A percentile compares a stretch with the other conserved stretches of the same genome.
Evolutionary conservation across 1,140 invertebrate genomes (phyloP).

Genomic region (Sesamia nonagrioides): DNA sequence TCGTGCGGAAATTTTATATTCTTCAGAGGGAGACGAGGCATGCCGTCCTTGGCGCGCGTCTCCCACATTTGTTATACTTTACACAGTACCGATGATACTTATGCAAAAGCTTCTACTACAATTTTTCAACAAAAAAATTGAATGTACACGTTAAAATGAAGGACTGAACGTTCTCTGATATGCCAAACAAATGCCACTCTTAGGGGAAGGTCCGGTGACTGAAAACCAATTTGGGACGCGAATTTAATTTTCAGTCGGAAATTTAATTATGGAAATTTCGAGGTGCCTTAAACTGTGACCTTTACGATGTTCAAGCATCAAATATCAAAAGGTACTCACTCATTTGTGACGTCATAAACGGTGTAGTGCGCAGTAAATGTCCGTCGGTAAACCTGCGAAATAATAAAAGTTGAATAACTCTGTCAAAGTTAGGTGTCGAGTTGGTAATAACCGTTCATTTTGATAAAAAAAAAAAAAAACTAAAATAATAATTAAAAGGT

Average conservation of each 20-base stretch:
- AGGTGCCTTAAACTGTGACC: conserved; percentile 41
- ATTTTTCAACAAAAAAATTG: conserved; percentile 4
- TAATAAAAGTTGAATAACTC: conserved; percentile 63
- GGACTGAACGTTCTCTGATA: conserved; percentile 30
- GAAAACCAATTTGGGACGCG: conserved; percentile 59
- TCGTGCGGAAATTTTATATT: conserved; percentile 66
- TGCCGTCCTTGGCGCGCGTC: conserved; percentile 23
- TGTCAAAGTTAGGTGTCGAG: conserved; percentile 45
- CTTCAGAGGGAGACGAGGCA: conserved; percentile 42
- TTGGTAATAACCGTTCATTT: conserved; percentile 38
- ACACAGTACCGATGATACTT: conserved; percentile 1
- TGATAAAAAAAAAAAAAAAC: conserved; percentile 47
- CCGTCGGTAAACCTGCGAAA: conserved; percentile 92
- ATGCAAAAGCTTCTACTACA: conserved; percentile 9
- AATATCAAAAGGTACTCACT: conserved; percentile 89
- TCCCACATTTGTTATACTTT: conserved; percentile 50
- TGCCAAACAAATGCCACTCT: conserved; percentile 34
- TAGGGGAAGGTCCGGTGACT: conserved; percentile 51
- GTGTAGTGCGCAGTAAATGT: conserved; percentile 94
- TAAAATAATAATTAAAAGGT: conserved; percentile 63
- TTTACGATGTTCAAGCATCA: conserved; percentile 49
- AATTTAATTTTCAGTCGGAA: conserved; percentile 63
- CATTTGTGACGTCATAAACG: conserved; percentile 95
- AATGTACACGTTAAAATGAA: conserved; percentile 33
- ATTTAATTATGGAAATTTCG: conserved; percentile 54